A percentile compares a stretch with the other conserved stretches of the same genome.
Conservation (phyloP, 2,797 vertebrate genomes). For the Sparus aurata region DNA sequence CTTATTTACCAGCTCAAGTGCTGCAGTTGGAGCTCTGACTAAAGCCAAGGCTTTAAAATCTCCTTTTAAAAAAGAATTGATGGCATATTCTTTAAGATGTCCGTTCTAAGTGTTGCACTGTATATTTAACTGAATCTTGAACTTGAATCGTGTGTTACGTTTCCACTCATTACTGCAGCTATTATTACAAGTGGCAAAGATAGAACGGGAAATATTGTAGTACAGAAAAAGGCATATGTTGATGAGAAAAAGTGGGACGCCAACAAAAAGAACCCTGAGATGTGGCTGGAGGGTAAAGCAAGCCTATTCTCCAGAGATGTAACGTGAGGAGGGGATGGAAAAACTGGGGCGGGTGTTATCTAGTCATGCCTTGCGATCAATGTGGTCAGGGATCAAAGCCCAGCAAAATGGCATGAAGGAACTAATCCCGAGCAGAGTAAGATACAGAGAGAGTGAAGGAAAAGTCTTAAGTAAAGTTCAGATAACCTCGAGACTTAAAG, state of each 20-base stretch:
- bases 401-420: conserved; percentile 75
- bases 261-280: conserved; percentile 65
- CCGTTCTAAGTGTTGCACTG: background rate
- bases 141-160: conserved; percentile 2
- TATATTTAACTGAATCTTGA: conserved; percentile 19
- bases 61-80: conserved; percentile 3
- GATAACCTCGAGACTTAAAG: conserved; percentile 43
- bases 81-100: background rate
- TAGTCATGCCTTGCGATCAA: conserved; percentile 75
- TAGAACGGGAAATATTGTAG: conserved; percentile 18
- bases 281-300: conserved; percentile 65
- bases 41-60: conserved; percentile 2
- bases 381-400: conserved; percentile 81
- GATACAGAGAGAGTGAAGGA: conserved; percentile 59
- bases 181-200: conserved; percentile 20
- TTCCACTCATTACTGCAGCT: conserved; percentile 17
- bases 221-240: conserved; percentile 48
- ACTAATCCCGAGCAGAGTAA: conserved; percentile 70
- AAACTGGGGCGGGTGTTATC: conserved; percentile 76
- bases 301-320: conserved; percentile 65
- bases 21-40: background rate
- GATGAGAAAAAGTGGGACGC: conserved; percentile 59
- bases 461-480: conserved; percentile 61
- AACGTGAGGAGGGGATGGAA: conserved; percentile 64
- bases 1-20: conserved; percentile 1